Evolutionary conservation across 2,797 vertebrate species (phyloP).

Genomic region (Picus viridis): DNA sequence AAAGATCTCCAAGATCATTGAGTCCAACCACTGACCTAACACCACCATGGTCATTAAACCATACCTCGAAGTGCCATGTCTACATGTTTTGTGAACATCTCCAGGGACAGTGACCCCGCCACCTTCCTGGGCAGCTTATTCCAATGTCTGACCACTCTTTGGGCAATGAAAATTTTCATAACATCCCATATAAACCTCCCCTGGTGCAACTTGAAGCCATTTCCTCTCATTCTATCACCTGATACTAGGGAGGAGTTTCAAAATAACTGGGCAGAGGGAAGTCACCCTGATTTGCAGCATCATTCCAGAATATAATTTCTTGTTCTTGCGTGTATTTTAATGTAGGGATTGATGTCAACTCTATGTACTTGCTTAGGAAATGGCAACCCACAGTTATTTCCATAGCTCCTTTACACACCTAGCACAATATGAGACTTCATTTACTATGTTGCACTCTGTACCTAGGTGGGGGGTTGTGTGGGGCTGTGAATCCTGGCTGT

Average conservation of each 20-base stretch:
- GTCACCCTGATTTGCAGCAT: neutral
- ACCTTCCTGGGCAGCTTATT: too few species aligned
- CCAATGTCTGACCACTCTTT: too few species aligned
- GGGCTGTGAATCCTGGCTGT: neutral
- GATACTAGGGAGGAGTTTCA: neutral
- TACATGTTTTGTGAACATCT: too few species aligned
- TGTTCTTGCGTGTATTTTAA: neutral
- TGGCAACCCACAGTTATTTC: neutral
- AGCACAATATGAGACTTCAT: neutral
- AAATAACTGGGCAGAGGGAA: neutral
- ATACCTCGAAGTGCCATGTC: too few species aligned
- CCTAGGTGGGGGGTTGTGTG: neutral
- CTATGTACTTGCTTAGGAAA: accelerated
- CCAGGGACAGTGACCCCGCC: too few species aligned
- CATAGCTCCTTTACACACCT: neutral
- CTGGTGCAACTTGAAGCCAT: too few species aligned
- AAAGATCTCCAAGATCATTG: too few species aligned
- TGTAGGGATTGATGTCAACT: neutral
- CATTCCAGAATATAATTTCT: neutral
- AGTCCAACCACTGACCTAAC: too few species aligned
- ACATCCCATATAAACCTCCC: too few species aligned
- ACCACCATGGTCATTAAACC: too few species aligned
- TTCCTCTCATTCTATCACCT: too few species aligned
- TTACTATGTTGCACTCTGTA: accelerated
- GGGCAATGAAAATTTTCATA: too few species aligned